Evolutionary conservation across 2,113 vertebrate genomes (phyloP).

Genomic region (Falcunculus frontatus): DNA sequence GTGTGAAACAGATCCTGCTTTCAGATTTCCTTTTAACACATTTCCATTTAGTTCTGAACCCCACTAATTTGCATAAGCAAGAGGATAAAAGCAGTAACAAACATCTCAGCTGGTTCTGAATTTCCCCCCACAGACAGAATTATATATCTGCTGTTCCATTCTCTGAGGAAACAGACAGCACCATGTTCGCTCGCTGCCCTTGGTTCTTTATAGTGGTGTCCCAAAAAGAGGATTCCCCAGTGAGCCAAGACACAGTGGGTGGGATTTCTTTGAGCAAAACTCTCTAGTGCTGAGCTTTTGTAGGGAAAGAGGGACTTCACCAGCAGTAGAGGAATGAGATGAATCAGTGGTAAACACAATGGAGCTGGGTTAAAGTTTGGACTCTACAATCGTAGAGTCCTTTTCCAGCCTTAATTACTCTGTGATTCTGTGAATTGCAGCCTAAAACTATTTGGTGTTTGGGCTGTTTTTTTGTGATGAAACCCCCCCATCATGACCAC

Average conservation of each 20-base stretch:
- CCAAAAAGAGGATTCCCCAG: background rate
- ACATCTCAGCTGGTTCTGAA: background rate
- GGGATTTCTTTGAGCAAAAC: background rate
- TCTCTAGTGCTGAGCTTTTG: background rate
- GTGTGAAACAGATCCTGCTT: background rate
- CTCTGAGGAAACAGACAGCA: background rate
- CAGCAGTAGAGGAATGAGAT: background rate
- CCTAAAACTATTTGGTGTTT: background rate
- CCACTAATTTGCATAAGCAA: background rate
- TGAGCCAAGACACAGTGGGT: background rate
- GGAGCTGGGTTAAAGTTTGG: background rate
- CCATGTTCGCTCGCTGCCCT: rapidly evolving
- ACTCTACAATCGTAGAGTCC: background rate
- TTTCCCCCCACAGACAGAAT: background rate
- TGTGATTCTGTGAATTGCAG: background rate
- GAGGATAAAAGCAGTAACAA: background rate
- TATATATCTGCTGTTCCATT: background rate
- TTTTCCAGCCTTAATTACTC: background rate
- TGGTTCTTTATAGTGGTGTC: background rate
- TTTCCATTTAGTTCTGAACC: background rate
- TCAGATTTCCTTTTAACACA: background rate
- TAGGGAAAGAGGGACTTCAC: background rate
- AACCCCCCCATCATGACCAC: rapidly evolving
- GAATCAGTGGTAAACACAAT: background rate
- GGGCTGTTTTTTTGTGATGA: background rate